A percentile compares a stretch with the other conserved stretches of the same genome.
Conservation (phyloP, 1,140 invertebrate genomes). For the Orchestia grillus region DNA sequence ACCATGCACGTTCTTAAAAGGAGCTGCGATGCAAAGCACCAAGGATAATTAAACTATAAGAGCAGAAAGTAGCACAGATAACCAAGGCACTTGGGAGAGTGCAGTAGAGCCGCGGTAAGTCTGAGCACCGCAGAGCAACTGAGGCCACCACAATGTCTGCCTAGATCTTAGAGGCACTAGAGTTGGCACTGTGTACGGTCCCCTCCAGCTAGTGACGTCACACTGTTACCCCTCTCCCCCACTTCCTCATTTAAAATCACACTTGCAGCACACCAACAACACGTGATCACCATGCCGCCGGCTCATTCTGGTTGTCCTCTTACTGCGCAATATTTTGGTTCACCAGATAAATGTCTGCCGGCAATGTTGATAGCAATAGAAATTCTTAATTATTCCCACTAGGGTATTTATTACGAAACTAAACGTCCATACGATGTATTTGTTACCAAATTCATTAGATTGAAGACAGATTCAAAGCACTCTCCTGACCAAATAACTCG, state of each 20-base stretch:
- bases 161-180: not conserved
- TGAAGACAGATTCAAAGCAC: not conserved
- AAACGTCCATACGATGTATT: not conserved
- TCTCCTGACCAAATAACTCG: no score
- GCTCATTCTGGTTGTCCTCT: slow-evolving; percentile 43
- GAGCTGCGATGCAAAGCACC: not conserved
- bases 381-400: not conserved
- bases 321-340: slow-evolving; percentile 37
- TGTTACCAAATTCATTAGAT: not conserved
- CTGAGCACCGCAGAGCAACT: slow-evolving; percentile 15
- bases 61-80: not conserved
- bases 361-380: not conserved
- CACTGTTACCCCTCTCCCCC: not conserved
- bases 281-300: slow-evolving; percentile 49
- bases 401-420: not conserved
- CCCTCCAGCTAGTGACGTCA: slow-evolving; percentile 7
- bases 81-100: not conserved
- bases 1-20: not conserved
- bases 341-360: not conserved
- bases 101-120: not conserved
- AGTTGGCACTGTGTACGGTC: slow-evolving; percentile 18
- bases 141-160: slow-evolving; percentile 49
- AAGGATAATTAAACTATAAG: not conserved
- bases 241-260: slow-evolving; percentile 54
- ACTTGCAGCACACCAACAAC: slow-evolving; percentile 51